These are phyloP conservation scores for Dendronephthya gigantea DNA, from an alignment of 64 coral and sea anemone species.

Conservation along the genomic window DNA sequence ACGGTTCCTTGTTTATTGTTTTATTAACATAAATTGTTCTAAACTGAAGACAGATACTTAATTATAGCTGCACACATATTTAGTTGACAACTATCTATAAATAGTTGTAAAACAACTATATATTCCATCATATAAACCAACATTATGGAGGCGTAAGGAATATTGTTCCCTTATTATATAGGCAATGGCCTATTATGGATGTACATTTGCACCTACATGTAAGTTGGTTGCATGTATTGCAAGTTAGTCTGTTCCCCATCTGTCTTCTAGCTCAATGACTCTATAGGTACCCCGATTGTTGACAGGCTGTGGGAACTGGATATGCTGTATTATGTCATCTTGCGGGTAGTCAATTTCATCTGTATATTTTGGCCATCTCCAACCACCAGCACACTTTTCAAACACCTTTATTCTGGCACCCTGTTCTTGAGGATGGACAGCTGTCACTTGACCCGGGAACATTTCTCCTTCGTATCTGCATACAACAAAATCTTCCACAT, in stretches of 20 bases:
- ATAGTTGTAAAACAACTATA: neutral
- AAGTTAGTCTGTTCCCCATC: constrained; percentile 36
- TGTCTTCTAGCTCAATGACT: constrained; percentile 35
- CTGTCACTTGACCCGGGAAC: constrained; percentile 55
- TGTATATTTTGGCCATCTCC: constrained; percentile 47
- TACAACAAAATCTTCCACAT: constrained; percentile 19
- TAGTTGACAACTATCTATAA: neutral
- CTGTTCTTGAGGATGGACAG: constrained; percentile 29
- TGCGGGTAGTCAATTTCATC: constrained; percentile 43
- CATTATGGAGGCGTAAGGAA: too few relatives aligned
- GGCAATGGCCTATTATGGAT: constrained; percentile 26
- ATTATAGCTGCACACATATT: constrained; percentile 14
- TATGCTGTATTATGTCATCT: constrained; percentile 46
- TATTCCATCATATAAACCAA: neutral
- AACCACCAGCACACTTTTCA: constrained; percentile 56
- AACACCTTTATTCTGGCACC: constrained; percentile 50
- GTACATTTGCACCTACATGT: constrained; percentile 4
- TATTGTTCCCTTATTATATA: too few relatives aligned
- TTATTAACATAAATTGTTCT: constrained; percentile 27
- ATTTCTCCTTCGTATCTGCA: constrained; percentile 52
- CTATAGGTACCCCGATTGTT: constrained; percentile 24
- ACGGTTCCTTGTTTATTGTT: neutral
- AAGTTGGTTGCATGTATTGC: constrained; percentile 15
- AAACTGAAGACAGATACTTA: constrained; percentile 14
- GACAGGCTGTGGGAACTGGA: constrained; percentile 43